phyloP scores from a whole-genome alignment of 2,797 vertebrate species.

The Botia almorhae region DNA sequence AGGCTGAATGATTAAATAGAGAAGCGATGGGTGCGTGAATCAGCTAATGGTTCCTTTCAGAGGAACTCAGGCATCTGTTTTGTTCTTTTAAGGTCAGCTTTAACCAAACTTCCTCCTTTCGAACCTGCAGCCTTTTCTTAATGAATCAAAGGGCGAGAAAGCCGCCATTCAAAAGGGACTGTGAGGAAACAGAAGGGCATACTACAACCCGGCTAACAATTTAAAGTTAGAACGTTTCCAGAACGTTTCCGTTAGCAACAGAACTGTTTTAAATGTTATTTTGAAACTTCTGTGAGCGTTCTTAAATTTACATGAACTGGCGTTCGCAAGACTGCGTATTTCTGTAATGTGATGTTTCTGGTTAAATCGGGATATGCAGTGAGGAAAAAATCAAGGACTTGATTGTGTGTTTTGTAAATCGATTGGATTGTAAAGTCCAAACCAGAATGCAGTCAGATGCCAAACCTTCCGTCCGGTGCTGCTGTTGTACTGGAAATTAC shows the following conservation, averaged over 20 bases:
- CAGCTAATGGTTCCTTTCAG: conserved; percentile 5
- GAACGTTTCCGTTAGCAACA: too few relatives aligned
- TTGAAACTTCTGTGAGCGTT: too few relatives aligned
- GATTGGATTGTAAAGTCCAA: too few relatives aligned
- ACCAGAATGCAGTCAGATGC: too few relatives aligned
- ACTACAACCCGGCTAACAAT: too few relatives aligned
- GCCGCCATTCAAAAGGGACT: neutral
- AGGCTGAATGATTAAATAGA: conserved; percentile 33
- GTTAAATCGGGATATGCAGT: neutral
- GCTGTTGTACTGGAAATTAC: too few relatives aligned
- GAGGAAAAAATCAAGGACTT: neutral
- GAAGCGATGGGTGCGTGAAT: conserved; percentile 25
- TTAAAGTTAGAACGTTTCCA: too few relatives aligned
- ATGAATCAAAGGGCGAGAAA: conserved; percentile 18
- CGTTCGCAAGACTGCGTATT: neutral
- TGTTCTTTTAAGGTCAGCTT: conserved; percentile 22
- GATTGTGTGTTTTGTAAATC: too few relatives aligned
- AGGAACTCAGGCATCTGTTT: neutral
- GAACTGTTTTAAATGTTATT: too few relatives aligned
- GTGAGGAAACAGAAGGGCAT: neutral
- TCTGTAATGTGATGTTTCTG: neutral
- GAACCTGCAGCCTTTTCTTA: neutral
- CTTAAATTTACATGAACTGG: neutral
- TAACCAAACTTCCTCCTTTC: conserved; percentile 25
- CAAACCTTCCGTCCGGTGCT: too few relatives aligned